phyloP scores from a whole-genome alignment of 2,113 vertebrate species.

The Picathartes gymnocephalus region DNA sequence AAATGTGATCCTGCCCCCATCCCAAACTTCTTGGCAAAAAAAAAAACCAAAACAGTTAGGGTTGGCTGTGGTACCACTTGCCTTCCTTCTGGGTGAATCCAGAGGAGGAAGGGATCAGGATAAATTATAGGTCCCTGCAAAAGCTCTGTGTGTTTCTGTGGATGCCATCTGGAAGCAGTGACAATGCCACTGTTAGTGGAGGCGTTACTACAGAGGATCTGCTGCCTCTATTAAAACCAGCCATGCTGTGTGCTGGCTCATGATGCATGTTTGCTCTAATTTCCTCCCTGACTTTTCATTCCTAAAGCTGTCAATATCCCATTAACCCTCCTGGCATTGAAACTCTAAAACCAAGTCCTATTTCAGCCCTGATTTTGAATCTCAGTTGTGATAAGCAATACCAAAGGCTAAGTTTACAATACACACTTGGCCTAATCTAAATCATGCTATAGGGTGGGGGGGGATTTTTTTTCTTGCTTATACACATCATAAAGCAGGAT shows the following conservation, averaged over 20 bases:
- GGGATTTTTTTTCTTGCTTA: not conserved
- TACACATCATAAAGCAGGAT: not conserved
- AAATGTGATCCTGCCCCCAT: not conserved
- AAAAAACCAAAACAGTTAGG: not conserved
- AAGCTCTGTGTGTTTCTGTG: conserved; percentile 1
- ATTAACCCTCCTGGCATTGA: conserved; percentile 5
- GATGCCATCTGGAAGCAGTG: conserved; percentile 38
- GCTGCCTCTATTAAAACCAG: conserved; percentile 43
- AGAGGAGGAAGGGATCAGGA: conserved; percentile 33
- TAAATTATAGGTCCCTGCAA: conserved; percentile 36
- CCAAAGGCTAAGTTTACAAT: not conserved
- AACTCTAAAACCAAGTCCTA: not conserved
- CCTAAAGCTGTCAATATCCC: conserved; percentile 51
- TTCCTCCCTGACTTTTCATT: conserved; percentile 23
- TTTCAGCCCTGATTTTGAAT: not conserved
- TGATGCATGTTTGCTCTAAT: conserved; percentile 17
- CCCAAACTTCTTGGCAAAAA: not conserved
- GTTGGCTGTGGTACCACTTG: conserved; percentile 17
- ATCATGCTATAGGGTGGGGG: not conserved
- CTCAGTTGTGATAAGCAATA: not conserved
- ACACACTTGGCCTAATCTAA: not conserved
- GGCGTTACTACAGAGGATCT: conserved; percentile 38
- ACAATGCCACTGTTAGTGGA: conserved; percentile 19
- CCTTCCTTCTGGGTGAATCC: conserved; percentile 22
- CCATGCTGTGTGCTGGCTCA: conserved; percentile 29